These are phyloP conservation scores for Nixonia krombeini DNA, from an alignment of 1,140 invertebrate species.

Conservation along the genomic window DNA sequence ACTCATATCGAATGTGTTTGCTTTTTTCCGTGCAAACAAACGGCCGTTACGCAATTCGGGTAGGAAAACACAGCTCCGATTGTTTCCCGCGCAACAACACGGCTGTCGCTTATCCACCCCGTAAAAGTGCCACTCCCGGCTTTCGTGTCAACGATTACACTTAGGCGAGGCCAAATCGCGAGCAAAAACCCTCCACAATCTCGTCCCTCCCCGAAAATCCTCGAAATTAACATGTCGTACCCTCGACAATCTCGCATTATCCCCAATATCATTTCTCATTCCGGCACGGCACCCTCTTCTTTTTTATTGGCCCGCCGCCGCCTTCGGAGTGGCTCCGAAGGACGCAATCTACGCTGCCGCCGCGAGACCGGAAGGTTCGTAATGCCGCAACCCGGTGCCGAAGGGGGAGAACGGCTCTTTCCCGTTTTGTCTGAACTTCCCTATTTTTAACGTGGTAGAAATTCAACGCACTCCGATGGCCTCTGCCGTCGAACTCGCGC, in stretches of 20 bases:
- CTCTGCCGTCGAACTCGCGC: no score
- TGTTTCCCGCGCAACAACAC: no score
- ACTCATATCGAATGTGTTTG: no score
- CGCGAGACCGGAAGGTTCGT: constrained; percentile 28
- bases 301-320: constrained; percentile 34
- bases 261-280: constrained; percentile 40
- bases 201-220: constrained; percentile 13
- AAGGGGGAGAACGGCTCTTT: background rate
- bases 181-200: no score
- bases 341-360: constrained; percentile 18
- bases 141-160: background rate
- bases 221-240: constrained; percentile 43
- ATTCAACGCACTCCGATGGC: constrained; percentile 23
- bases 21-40: no score
- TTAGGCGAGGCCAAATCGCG: background rate
- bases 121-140: no score
- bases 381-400: constrained; percentile 20
- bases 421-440: constrained; percentile 14
- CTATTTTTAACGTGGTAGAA: constrained; percentile 27
- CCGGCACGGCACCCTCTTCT: constrained; percentile 31
- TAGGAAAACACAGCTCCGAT: no score
- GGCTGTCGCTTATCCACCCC: no score
- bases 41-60: no score
- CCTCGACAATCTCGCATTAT: constrained; percentile 33
- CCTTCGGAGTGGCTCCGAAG: constrained; percentile 30